Percentiles rank a stretch among this genome's conserved stretches.
Conservation (phyloP, 1,140 invertebrate species). For the Campoletis sonorensis region DNA sequence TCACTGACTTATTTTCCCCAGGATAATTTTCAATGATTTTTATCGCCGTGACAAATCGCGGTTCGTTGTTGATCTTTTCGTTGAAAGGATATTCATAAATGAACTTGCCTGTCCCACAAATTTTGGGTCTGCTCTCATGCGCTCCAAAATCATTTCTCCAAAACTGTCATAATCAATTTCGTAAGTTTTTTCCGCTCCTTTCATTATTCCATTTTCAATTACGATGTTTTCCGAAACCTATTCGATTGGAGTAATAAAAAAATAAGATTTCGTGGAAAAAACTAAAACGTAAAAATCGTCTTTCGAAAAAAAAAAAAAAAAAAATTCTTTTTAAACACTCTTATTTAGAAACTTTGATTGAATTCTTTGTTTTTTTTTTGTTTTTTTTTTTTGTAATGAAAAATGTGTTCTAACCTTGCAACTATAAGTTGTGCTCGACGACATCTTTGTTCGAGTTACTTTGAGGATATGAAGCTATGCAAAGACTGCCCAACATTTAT, state of each 20-base stretch:
- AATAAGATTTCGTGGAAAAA: too few relatives aligned
- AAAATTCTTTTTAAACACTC: too few relatives aligned
- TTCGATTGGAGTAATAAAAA: not conserved
- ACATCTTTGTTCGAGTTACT: not conserved
- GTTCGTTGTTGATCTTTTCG: not conserved
- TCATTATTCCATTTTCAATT: constrained; percentile 48
- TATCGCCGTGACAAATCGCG: too few relatives aligned
- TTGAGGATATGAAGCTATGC: not conserved
- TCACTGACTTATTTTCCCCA: not conserved
- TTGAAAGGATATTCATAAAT: not conserved
- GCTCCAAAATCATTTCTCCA: constrained; percentile 44
- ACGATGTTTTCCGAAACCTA: not conserved
- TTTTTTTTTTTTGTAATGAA: not conserved
- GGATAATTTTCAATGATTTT: not conserved
- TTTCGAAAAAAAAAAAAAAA: too few relatives aligned
- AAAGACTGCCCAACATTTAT: too few relatives aligned
- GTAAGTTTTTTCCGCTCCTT: constrained; percentile 5
- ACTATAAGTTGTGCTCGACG: not conserved
- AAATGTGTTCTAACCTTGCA: not conserved
- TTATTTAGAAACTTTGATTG: not conserved
- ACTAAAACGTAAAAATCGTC: too few relatives aligned
- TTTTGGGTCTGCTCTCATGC: constrained; percentile 38
- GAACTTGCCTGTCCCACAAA: constrained; percentile 52
- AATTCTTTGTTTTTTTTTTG: not conserved
- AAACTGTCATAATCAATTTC: constrained; percentile 32